Conservation (phyloP, 2,113 vertebrate genomes). For the Oenanthe oenanthe region DNA sequence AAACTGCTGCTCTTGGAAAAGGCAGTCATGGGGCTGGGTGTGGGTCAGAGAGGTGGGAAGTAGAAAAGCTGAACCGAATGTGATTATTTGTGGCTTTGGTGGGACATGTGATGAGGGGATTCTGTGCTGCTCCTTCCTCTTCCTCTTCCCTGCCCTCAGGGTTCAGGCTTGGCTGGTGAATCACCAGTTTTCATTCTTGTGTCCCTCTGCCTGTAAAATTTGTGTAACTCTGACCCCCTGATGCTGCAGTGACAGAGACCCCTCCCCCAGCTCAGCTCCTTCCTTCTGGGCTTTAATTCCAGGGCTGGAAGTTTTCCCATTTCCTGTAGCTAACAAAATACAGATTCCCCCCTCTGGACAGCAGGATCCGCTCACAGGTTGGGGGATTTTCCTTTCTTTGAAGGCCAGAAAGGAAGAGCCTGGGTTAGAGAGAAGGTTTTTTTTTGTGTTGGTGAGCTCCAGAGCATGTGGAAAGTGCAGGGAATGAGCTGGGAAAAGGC, state of each 20-base stretch:
- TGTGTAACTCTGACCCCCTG: not conserved
- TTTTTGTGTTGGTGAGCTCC: not conserved
- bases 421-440: not conserved
- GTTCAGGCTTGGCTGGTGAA: not conserved
- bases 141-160: not conserved
- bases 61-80: not conserved
- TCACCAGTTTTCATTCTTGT: not conserved
- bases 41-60: not conserved
- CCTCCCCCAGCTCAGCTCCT: not conserved
- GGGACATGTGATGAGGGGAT: not conserved
- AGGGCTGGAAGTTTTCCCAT: not conserved
- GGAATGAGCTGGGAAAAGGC: not conserved
- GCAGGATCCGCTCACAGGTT: not conserved
- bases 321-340: slow-evolving; percentile 40
- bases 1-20: not conserved
- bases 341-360: not conserved
- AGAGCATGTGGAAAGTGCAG: accelerated
- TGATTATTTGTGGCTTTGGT: not conserved
- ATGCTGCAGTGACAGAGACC: not conserved
- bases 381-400: not conserved
- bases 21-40: not conserved
- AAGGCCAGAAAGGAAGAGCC: not conserved
- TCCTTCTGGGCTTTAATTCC: slow-evolving; percentile 3
- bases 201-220: not conserved
- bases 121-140: not conserved